phyloP scores from a whole-genome alignment of 2,113 vertebrate genomes.

The Diphyllodes magnificus region DNA sequence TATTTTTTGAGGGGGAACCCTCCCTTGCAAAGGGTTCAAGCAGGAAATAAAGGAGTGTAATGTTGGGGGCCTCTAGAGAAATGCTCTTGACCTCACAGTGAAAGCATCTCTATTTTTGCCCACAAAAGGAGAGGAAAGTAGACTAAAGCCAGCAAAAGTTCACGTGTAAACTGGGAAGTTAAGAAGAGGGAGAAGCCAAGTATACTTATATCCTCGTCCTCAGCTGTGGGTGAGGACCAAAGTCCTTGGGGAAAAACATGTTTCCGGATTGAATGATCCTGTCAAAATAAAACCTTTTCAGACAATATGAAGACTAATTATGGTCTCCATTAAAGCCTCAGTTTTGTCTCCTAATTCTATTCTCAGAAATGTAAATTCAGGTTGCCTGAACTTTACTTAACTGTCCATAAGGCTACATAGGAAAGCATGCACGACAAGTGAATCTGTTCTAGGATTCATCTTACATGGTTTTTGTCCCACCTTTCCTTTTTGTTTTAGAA shows the following conservation, averaged over 20 bases:
- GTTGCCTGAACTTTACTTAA: not conserved
- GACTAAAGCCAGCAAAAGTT: not conserved
- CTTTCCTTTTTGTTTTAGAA: not conserved
- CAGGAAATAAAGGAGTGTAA: not conserved
- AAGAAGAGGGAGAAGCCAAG: not conserved
- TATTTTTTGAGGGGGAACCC: not conserved
- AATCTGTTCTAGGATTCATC: not conserved
- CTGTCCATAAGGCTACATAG: accelerated
- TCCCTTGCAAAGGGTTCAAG: not conserved
- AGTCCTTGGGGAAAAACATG: not conserved
- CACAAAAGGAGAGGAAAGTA: not conserved
- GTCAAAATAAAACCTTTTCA: not conserved
- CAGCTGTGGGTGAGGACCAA: not conserved
- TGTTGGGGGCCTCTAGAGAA: not conserved
- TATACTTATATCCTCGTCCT: not conserved
- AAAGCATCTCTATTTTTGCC: not conserved
- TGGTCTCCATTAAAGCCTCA: not conserved
- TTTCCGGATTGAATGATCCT: not conserved
- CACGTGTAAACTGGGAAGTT: not conserved
- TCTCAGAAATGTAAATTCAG: not conserved
- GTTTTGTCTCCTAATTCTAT: not conserved
- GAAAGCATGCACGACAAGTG: not conserved
- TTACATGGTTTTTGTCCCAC: not conserved
- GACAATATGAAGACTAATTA: not conserved
- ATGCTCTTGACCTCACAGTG: not conserved